Base-by-base conservation (phyloP, 2,888 invertebrate species). In the Tholera decimalis region DNA sequence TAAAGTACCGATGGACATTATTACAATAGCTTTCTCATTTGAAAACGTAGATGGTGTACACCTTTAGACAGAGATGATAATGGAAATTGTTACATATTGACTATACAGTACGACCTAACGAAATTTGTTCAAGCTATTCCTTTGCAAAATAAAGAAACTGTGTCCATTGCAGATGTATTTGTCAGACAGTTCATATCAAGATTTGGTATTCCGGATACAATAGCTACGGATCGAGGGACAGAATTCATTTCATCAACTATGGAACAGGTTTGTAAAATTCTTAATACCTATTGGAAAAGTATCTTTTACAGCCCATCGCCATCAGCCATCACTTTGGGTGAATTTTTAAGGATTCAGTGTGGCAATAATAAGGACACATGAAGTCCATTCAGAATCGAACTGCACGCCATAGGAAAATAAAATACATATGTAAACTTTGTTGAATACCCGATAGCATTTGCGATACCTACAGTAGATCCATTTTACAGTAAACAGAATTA, bases 311-410 rank as follows among this genome's bases (percentile, higher is more conserved):
- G 37, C 54, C 4, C 63, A 68, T 20, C 59, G 60, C 20, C 59
- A 60, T 35, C 44, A 63, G 11, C 44, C 0, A 54, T 77, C 0
- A 72, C 24, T 24, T 28, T 77, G 15, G 53, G 54, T 15, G 53
- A 62, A 35, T 77, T 49, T 58, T 47, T 77, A 13, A 35, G 74
- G 18, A 73, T 75, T 0, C 63, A 74, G 4, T 60, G 57, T 37
- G 44, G 47, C 30, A 30, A 30, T 30, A 7, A 30, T 30, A 30
- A 7, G 30, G 30, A 30, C 30, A 30, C 8, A 30, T 30, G 30
- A 9, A 15, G 47, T 61, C 6, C 53, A 67, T 47, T 20, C 47
- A n/a, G 5, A 37, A 6, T 3, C 0, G 15, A 15, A 37, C n/a
- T 4, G n/a, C 15, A n/a, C 37, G 0, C n/a, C 7, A 15, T 13